Conservation (phyloP, 2,113 vertebrate genomes). For the Elachura formosa region DNA sequence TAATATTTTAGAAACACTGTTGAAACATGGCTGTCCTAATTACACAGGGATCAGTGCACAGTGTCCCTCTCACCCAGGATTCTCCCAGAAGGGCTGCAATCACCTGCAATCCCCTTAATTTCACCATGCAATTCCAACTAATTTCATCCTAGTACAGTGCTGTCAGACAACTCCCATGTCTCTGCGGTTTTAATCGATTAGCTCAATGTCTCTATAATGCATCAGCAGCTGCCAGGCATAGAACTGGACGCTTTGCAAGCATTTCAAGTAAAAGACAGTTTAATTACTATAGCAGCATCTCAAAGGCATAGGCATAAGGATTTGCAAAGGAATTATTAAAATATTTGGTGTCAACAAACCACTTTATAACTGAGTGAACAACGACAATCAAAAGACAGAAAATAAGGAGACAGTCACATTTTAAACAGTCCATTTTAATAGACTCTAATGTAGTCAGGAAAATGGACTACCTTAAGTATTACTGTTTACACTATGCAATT, state of each 20-base stretch:
- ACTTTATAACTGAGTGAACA: constrained; percentile 70
- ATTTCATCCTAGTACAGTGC: constrained; percentile 91
- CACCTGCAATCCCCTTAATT: constrained; percentile 86
- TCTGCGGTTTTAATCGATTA: constrained; percentile 96
- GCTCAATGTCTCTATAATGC: constrained; percentile 91
- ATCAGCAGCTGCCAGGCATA: constrained; percentile 89
- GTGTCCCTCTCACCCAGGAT: constrained; percentile 79
- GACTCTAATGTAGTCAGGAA: constrained; percentile 60
- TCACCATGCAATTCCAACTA: constrained; percentile 89
- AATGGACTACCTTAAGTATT: constrained; percentile 31
- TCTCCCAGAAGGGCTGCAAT: constrained; percentile 84
- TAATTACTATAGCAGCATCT: constrained; percentile 87
- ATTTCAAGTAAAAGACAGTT: constrained; percentile 85
- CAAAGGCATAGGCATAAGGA: constrained; percentile 77
- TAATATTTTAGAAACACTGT: constrained; percentile 86
- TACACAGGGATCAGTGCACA: constrained; percentile 83
- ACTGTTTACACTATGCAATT: constrained; percentile 31
- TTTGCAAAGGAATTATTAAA: constrained; percentile 77
- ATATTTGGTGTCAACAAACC: constrained; percentile 77
- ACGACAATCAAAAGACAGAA: constrained; percentile 67
- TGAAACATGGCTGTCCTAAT: constrained; percentile 87
- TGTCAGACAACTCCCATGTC: constrained; percentile 93
- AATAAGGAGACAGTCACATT: constrained; percentile 64
- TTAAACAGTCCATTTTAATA: constrained; percentile 52
- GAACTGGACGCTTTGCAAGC: constrained; percentile 80